Evolutionary conservation across 2,888 invertebrate species (phyloP), one percentile per base, ranked within the genome.

Genomic region (Catocala nupta): DNA sequence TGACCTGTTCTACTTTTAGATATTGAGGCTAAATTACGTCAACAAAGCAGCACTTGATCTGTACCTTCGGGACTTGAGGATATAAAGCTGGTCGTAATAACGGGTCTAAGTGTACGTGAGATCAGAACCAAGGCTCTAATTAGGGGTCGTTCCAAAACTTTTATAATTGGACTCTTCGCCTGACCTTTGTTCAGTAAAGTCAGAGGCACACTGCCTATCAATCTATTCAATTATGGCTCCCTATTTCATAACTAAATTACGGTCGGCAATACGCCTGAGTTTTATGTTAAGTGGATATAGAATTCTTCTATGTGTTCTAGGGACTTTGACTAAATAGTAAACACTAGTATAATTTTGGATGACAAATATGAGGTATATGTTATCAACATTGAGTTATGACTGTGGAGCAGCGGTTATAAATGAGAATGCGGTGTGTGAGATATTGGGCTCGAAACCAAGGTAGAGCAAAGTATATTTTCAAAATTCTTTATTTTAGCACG

Each of bases 81-180:
- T 51, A 53, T 64, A 70, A 36, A 59, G 34, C 64, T 60, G 50
- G 16, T 33, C 55, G 13, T 72, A 65, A 77, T 73, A 55, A 62
- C 47, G 52, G 63, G 57, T 66, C 50, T 63, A 65, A 71, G 56
- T 62, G 58, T 64, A 62, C 63, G 64, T 61, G 65, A 58, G 55
- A 48, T 59, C 55, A 53, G 49, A 34, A 70, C 57, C 44, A 48
- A 55, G 68, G 71, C 73, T 77, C 83, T 88, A 88, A 90, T 89
- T 87, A 89, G 83, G 78, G 77, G 79, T 69, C 79, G 81, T 80
- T 82, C 72, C 71, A 75, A 83, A 90, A 88, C 82, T 88, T 87
- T 89, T 84, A 85, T 88, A 86, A 89, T 89, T 86, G 86, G 85
- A 80, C 83, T 82, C 85, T 82, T 80, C 66, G 72, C 71, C 66